Evolutionary conservation across 2,888 invertebrate genomes (phyloP).

Genomic region (Germaria angustata): DNA sequence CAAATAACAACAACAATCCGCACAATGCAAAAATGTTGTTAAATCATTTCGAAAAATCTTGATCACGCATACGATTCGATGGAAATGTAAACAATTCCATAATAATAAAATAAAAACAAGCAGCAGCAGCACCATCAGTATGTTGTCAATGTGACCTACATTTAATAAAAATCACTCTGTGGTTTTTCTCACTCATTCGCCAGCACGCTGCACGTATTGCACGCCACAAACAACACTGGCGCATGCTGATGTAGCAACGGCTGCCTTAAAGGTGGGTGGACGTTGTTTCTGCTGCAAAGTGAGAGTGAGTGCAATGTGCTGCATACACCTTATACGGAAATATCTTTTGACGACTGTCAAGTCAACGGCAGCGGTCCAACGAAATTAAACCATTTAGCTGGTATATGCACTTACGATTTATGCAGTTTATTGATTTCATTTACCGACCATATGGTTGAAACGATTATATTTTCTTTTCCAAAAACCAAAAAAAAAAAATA

Average conservation of each 20-base stretch:
- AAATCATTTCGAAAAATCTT: slow-evolving; percentile 64
- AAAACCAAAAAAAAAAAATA: not conserved
- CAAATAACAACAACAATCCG: slow-evolving; percentile 28
- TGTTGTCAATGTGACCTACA: slow-evolving; percentile 64
- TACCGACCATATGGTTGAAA: slow-evolving; percentile 56
- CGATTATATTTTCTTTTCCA: slow-evolving; percentile 46
- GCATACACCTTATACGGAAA: slow-evolving; percentile 64
- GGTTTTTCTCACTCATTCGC: slow-evolving; percentile 26
- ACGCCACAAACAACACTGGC: not conserved
- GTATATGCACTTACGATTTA: slow-evolving; percentile 46
- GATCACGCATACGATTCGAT: slow-evolving; percentile 63
- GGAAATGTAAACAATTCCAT: slow-evolving; percentile 64
- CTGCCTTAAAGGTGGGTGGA: slow-evolving; percentile 52
- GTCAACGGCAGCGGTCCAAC: slow-evolving; percentile 8
- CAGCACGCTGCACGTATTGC: slow-evolving; percentile 6
- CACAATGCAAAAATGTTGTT: slow-evolving; percentile 54
- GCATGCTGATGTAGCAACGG: slow-evolving; percentile 23
- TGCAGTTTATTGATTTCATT: slow-evolving; percentile 58
- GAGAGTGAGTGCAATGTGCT: slow-evolving; percentile 60
- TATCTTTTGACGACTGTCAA: slow-evolving; percentile 44
- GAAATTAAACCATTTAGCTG: slow-evolving; percentile 38
- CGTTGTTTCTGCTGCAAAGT: slow-evolving; percentile 40
- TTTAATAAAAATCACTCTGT: slow-evolving; percentile 45
- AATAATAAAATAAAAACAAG: slow-evolving; percentile 42
- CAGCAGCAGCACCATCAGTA: slow-evolving; percentile 6